A percentile compares a stretch with the other conserved stretches of the same genome.
phyloP scores from a whole-genome alignment of 2,113 vertebrate genomes.

The Bujurquina vittata region DNA sequence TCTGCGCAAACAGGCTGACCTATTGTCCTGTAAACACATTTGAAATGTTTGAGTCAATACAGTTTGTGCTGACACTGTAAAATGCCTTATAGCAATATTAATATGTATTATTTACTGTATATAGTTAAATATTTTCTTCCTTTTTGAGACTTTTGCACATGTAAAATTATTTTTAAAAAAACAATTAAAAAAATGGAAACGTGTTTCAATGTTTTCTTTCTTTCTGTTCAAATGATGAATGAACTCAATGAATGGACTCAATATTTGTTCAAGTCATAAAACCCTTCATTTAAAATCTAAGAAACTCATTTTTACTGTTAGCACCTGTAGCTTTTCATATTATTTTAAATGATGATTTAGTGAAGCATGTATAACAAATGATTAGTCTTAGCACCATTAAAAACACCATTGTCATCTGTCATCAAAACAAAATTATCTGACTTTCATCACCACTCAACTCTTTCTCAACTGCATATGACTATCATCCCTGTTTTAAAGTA shows the following conservation, averaged over 20 bases:
- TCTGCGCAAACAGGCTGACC: not conserved
- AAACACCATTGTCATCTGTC: not conserved
- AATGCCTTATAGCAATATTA: conserved; percentile 3
- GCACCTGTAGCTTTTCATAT: not conserved
- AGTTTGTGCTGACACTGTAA: not conserved
- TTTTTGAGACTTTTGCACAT: conserved; percentile 9
- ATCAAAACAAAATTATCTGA: conserved; percentile 37
- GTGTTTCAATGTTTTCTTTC: conserved; percentile 14
- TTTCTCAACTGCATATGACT: conserved; percentile 19
- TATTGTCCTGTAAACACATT: conserved; percentile 15
- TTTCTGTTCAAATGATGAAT: not conserved
- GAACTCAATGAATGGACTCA: too few relatives aligned
- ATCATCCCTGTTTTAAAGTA: conserved; percentile 18
- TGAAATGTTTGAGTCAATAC: conserved; percentile 3
- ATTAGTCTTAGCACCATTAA: not conserved
- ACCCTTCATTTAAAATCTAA: not conserved
- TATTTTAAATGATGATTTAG: conserved; percentile 2
- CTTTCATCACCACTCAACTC: conserved; percentile 19
- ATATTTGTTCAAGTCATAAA: not conserved
- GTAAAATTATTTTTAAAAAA: not conserved
- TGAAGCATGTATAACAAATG: not conserved
- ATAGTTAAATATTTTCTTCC: not conserved
- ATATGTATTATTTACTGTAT: conserved; percentile 1
- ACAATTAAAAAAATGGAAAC: conserved; percentile 12
- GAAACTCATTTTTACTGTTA: not conserved